Conservation (phyloP, 2,888 invertebrate species). For the Caenorhabditis sinica region DNA sequence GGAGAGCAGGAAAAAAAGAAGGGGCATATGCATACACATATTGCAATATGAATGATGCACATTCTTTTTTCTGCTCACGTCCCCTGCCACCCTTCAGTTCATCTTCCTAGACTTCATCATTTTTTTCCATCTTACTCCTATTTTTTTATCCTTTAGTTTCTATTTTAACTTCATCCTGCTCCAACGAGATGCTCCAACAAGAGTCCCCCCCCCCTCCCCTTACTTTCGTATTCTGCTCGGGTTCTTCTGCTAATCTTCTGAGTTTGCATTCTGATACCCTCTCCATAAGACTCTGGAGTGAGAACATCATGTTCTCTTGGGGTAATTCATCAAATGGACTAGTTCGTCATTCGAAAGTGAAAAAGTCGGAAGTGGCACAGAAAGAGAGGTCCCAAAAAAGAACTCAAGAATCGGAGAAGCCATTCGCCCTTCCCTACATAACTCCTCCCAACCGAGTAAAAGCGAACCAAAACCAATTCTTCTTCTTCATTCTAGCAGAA, state of each 20-base stretch:
- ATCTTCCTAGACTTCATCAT: slow-evolving; percentile 8
- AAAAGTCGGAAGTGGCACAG: slow-evolving; percentile 10
- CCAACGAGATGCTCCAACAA: neutral
- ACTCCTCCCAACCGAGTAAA: slow-evolving; percentile 21
- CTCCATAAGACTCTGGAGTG: neutral
- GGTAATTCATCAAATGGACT: slow-evolving; percentile 44
- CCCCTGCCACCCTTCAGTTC: neutral
- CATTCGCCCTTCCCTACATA: neutral
- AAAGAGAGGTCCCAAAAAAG: slow-evolving; percentile 7
- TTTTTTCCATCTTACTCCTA: slow-evolving; percentile 15
- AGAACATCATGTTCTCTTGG: slow-evolving; percentile 24
- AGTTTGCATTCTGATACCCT: neutral
- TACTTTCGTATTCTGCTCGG: neutral
- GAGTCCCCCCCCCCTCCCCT: neutral
- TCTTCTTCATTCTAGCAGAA: slow-evolving; percentile 67
- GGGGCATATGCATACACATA: slow-evolving; percentile 62
- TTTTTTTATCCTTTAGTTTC: slow-evolving; percentile 22
- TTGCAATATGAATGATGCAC: slow-evolving; percentile 65
- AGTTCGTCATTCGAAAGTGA: slow-evolving; percentile 25
- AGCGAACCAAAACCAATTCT: slow-evolving; percentile 55
- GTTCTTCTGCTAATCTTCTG: neutral
- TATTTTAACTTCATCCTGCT: neutral
- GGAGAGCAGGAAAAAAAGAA: slow-evolving; percentile 14
- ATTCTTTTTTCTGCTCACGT: slow-evolving; percentile 48
- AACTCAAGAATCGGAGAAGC: slow-evolving; percentile 31